Percentiles rank a stretch among this genome's conserved stretches.
phyloP scores from a whole-genome alignment of 2,888 invertebrate species.

The Apamea epomidion region DNA sequence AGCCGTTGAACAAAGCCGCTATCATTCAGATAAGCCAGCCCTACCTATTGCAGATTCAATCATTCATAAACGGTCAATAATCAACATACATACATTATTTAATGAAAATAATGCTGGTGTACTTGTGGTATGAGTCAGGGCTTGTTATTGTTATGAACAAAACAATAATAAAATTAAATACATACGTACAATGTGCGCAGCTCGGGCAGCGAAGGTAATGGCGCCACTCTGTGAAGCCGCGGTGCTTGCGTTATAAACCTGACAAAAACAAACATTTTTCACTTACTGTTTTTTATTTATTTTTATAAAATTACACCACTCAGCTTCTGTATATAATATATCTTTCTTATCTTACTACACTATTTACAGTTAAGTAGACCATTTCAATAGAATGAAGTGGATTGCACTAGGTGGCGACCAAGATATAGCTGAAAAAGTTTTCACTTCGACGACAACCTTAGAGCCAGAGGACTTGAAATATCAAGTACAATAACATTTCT shows the following conservation, averaged over 20 bases:
- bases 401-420: background rate
- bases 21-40: slow-evolving; percentile 10
- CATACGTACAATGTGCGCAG: slow-evolving; percentile 92
- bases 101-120: slow-evolving; percentile 4
- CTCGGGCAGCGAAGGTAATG: slow-evolving; percentile 89
- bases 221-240: slow-evolving; percentile 88
- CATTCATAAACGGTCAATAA: slow-evolving; percentile 10
- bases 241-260: slow-evolving; percentile 93
- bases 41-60: slow-evolving; percentile 19
- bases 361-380: background rate
- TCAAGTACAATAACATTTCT: background rate
- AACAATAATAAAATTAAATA: slow-evolving; percentile 72
- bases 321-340: background rate
- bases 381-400: background rate
- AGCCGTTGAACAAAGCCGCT: slow-evolving; percentile 10
- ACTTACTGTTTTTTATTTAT: background rate
- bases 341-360: no score
- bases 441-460: no score
- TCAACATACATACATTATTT: background rate
- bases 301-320: background rate
- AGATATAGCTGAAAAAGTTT: background rate
- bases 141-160: slow-evolving; percentile 33
- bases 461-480: background rate
- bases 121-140: slow-evolving; percentile 11
- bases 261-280: slow-evolving; percentile 36